Percentiles rank a stretch among this genome's conserved stretches.
These are phyloP conservation scores for Harpagoxenus sublaevis DNA, from an alignment of 2,888 invertebrate species.

Conservation along the genomic window DNA sequence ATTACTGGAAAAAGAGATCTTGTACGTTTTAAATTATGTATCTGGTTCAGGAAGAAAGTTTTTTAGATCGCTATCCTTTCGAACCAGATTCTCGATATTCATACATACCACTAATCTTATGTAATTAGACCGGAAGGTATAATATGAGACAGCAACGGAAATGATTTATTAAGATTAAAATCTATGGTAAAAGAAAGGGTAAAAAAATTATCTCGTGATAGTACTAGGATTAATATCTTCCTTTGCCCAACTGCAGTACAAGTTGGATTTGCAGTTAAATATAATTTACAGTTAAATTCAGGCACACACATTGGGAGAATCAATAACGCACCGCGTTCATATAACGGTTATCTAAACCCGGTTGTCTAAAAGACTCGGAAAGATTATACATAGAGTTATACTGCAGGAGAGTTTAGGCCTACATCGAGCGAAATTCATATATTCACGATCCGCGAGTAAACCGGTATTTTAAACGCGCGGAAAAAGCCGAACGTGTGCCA, in stretches of 20 bases:
- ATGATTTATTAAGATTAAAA: neutral
- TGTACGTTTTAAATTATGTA: conserved; percentile 30
- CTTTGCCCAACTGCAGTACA: neutral
- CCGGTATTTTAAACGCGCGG: conserved; percentile 46
- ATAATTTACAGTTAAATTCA: neutral
- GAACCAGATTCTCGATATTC: conserved; percentile 25
- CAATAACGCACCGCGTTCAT: conserved; percentile 36
- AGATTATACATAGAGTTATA: conserved; percentile 27
- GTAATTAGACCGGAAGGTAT: neutral
- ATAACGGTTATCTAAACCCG: conserved; percentile 32
- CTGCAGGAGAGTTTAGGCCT: conserved; percentile 1
- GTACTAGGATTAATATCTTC: neutral
- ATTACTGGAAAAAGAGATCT: conserved; percentile 24
- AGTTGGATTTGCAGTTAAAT: neutral
- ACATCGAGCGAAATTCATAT: conserved; percentile 37
- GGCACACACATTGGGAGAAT: conserved; percentile 9
- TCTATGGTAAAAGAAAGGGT: neutral
- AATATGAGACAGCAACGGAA: neutral
- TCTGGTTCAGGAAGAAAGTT: conserved; percentile 15
- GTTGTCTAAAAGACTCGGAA: conserved; percentile 23
- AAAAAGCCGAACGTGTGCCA: conserved; percentile 51
- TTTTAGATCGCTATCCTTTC: neutral
- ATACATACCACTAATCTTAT: neutral
- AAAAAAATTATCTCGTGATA: neutral
- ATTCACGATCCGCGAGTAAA: conserved; percentile 47